Evolutionary conservation across 2,888 invertebrate species (phyloP).

Genomic region (Terebella lapidaria): DNA sequence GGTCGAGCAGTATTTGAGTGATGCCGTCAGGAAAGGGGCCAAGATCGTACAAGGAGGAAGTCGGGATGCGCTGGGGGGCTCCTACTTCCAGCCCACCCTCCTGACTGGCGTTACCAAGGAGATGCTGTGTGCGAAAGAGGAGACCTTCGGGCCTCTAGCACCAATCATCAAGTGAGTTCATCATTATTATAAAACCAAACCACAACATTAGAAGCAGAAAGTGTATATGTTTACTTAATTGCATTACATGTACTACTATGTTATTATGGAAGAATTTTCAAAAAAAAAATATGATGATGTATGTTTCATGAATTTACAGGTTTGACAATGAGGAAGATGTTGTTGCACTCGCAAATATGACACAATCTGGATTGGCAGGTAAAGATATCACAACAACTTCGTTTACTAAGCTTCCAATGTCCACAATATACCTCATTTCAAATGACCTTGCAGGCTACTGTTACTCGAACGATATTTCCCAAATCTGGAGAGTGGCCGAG

Average conservation of each 20-base stretch:
- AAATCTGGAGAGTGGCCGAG: conserved; percentile 83
- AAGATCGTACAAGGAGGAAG: conserved; percentile 72
- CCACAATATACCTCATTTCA: too few relatives aligned
- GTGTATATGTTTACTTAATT: too few relatives aligned
- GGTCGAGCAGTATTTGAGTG: conserved; percentile 72
- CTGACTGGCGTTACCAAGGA: conserved; percentile 70
- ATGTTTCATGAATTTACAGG: too few relatives aligned
- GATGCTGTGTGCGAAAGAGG: conserved; percentile 80
- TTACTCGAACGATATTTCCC: conserved; percentile 80
- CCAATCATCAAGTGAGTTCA: conserved; percentile 74
- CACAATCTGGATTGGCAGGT: conserved; percentile 77
- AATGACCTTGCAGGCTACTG: conserved; percentile 94
- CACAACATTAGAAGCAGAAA: too few relatives aligned
- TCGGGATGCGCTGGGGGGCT: conserved; percentile 61
- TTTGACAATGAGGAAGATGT: conserved; percentile 87
- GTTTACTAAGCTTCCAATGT: too few relatives aligned
- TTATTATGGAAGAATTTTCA: too few relatives aligned
- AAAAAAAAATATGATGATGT: too few relatives aligned
- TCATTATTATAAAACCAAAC: too few relatives aligned
- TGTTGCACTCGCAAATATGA: conserved; percentile 74
- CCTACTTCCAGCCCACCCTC: conserved; percentile 81
- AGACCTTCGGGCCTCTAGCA: conserved; percentile 94
- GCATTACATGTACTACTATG: too few relatives aligned
- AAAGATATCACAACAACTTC: too few relatives aligned
- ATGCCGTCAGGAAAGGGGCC: conserved; percentile 82